phyloP scores from a whole-genome alignment of 1,140 invertebrate species.

The Conus betulinus region DNA sequence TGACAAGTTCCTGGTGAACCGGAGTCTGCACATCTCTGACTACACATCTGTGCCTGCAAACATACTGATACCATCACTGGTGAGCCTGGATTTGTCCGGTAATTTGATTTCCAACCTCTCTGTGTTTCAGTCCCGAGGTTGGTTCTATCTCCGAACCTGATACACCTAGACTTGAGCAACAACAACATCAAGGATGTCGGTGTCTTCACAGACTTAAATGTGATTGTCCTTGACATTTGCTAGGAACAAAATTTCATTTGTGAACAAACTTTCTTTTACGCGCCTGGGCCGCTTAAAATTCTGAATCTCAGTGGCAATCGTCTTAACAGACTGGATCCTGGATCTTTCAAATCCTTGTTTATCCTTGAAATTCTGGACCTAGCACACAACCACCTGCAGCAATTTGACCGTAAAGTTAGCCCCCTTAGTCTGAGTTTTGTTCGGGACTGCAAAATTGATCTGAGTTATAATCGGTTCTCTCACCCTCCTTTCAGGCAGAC shows the following conservation, averaged over 20 bases:
- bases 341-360: not conserved
- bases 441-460: not conserved
- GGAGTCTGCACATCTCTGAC: not conserved
- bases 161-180: conserved; percentile 4
- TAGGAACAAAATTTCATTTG: conserved; percentile 14
- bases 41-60: not conserved
- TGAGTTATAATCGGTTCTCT: conserved; percentile 17
- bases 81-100: not conserved
- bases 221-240: not conserved
- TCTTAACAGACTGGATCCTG: conserved; percentile 3
- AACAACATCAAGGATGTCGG: conserved; percentile 27
- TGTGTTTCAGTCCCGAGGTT: conserved; percentile 17
- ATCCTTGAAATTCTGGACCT: not conserved
- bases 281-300: not conserved
- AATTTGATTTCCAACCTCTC: conserved; percentile 23
- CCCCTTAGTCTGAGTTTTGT: not conserved
- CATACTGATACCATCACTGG: not conserved
- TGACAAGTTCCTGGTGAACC: not conserved
- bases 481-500: conserved; percentile 16
- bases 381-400: conserved; percentile 18
- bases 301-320: conserved; percentile 24
- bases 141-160: not conserved
- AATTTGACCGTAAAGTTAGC: not conserved
- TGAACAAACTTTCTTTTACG: conserved; percentile 24
- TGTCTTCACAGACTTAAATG: conserved; percentile 7